Base-by-base conservation (phyloP, 2,888 invertebrate genomes). In the Mellilla xanthometata region DNA sequence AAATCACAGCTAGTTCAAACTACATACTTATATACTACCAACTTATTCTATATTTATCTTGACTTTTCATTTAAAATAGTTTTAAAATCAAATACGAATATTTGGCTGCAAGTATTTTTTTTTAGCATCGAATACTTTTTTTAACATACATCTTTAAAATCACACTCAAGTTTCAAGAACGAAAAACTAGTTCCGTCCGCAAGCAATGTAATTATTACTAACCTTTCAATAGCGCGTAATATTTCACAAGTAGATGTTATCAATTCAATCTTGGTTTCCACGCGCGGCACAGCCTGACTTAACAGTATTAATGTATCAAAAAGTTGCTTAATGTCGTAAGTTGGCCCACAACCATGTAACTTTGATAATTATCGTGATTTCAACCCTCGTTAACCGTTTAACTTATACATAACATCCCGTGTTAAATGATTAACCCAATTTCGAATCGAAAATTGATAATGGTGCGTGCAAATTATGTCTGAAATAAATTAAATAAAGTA, bases 231-330 rank as follows among this genome's bases (percentile, higher is more conserved):
- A 38, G 39, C 48, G 50, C 46, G 39, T 39, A 48, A 39, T 39
- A 24, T 30, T 23, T 39, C 39, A 33, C 23, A 5, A 29, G 12
- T 43, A 42, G 50, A 54, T 54, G 54, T 38, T 50, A 45, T 45
- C 40, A 30, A 45, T 45, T 45, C 35, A 47, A 49, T 51, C 49
- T 38, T 23, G 31, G 38, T 27, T 49, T 49, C 31, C 53, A 34
- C 42, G 38, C 47, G 41, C 39, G 28, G 39, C 52, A 48, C 15
- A 44, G 45, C 45, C 39, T 47, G 43, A 51, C 41, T 50, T 52
- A 51, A 55, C 49, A 50, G 51, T 48, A 62, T 61, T 64, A 65
- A 60, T 65, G 54, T 49, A 65, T 61, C 56, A 60, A 60, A 59
- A 60, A 65, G 57, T 61, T 64, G 23, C 32, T 38, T 59, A 46